These are phyloP conservation scores for Drosophila obscura DNA, from an alignment of 1,140 invertebrate genomes.

Conservation along the genomic window DNA sequence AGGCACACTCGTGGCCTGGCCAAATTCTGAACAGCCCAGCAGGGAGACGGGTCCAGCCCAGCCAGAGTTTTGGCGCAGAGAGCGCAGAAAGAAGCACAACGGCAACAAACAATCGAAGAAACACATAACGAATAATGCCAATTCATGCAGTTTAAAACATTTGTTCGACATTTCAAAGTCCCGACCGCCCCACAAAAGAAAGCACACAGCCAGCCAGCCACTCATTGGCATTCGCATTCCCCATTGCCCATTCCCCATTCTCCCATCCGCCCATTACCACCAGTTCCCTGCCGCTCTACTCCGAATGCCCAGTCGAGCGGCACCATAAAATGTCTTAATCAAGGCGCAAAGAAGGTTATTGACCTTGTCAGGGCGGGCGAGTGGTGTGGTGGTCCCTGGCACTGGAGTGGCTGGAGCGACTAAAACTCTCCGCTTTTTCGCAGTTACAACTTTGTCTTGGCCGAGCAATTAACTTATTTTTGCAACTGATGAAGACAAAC, in stretches of 20 bases:
- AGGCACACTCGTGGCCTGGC: slow-evolving; percentile 8
- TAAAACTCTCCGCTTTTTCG: slow-evolving; percentile 13
- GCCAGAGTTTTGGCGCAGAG: neutral
- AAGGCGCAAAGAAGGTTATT: slow-evolving; percentile 57
- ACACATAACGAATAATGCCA: slow-evolving; percentile 59
- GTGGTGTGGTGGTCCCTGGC: slow-evolving; percentile 13
- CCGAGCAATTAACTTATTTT: slow-evolving; percentile 75
- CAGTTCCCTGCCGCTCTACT: slow-evolving; percentile 2
- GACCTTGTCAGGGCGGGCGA: slow-evolving; percentile 56
- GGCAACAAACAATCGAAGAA: slow-evolving; percentile 11
- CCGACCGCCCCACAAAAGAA: slow-evolving; percentile 64
- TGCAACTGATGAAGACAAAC: slow-evolving; percentile 75
- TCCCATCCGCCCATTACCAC: too few relatives aligned
- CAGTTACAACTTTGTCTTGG: slow-evolving; percentile 45
- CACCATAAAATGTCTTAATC: slow-evolving; percentile 66
- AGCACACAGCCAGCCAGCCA: slow-evolving; percentile 20
- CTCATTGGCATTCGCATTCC: slow-evolving; percentile 47
- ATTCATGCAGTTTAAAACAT: slow-evolving; percentile 83
- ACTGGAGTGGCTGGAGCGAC: slow-evolving; percentile 17
- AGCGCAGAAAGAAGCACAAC: slow-evolving; percentile 26
- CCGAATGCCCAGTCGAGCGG: slow-evolving; percentile 23
- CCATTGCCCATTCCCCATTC: neutral
- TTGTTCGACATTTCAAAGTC: slow-evolving; percentile 77
- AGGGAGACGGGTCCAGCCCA: neutral
- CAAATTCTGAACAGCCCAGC: slow-evolving; percentile 47